These are phyloP conservation scores for Diorhabda sublineata DNA, from an alignment of 1,140 invertebrate genomes.

Conservation along the genomic window DNA sequence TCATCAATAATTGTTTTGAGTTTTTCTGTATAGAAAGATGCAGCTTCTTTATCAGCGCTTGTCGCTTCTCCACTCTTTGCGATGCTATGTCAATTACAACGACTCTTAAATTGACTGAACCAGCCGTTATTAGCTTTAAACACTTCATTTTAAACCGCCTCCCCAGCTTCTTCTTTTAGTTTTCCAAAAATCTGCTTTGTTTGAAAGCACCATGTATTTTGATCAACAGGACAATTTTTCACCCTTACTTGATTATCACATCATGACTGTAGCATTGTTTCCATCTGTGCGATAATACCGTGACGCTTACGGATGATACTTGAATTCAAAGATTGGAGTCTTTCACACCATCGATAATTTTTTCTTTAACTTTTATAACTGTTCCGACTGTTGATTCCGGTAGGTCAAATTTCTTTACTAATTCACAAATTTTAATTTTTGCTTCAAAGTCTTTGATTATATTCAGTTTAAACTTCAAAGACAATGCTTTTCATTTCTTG, in stretches of 20 bases:
- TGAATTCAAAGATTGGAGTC: too few relatives aligned
- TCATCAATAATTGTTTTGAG: constrained; percentile 45
- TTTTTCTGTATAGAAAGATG: constrained; percentile 37
- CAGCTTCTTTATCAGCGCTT: constrained; percentile 37
- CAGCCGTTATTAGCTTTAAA: constrained; percentile 43
- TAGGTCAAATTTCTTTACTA: too few relatives aligned
- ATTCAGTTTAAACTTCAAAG: neutral
- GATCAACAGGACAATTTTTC: constrained; percentile 16
- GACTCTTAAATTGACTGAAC: constrained; percentile 41
- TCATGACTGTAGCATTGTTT: too few relatives aligned
- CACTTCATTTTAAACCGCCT: constrained; percentile 27
- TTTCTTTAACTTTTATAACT: too few relatives aligned
- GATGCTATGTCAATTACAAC: constrained; percentile 38
- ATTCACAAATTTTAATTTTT: too few relatives aligned
- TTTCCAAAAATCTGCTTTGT: constrained; percentile 11
- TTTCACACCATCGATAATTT: too few relatives aligned
- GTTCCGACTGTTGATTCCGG: too few relatives aligned
- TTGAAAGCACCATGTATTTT: constrained; percentile 19
- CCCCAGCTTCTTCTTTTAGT: constrained; percentile 8
- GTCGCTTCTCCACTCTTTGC: constrained; percentile 42
- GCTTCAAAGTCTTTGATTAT: neutral
- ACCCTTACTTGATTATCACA: constrained; percentile 15
- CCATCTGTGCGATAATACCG: too few relatives aligned
- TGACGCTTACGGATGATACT: too few relatives aligned
- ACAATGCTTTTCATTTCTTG: neutral